Conservation (phyloP, 2,113 vertebrate genomes). For the Heliornis fulica region DNA sequence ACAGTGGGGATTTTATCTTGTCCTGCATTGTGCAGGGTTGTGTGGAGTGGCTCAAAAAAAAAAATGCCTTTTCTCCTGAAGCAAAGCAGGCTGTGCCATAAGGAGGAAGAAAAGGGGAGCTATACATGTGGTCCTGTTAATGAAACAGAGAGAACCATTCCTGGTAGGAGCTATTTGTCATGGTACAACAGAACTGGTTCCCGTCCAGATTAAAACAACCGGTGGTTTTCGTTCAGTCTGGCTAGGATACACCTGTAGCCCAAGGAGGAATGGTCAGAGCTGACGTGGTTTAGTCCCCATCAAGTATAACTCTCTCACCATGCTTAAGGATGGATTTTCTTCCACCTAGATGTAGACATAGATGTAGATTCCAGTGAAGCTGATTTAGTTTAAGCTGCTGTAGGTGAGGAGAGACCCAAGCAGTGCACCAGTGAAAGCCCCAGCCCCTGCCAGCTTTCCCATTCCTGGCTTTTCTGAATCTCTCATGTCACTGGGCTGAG, state of each 20-base stretch:
- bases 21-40: not conserved
- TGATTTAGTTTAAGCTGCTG: not conserved
- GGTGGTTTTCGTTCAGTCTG: not conserved
- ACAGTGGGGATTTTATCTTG: not conserved
- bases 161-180: not conserved
- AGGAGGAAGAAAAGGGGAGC: not conserved
- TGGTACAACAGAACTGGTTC: not conserved
- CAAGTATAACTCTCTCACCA: not conserved
- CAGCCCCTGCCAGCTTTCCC: not conserved
- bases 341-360: not conserved
- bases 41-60: not conserved
- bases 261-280: not conserved
- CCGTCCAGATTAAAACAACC: not conserved
- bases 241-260: not conserved
- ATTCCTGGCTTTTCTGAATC: not conserved
- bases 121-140: not conserved
- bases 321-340: not conserved
- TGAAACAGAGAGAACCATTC: not conserved
- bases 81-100: not conserved
- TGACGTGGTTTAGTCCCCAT: not conserved
- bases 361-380: not conserved
- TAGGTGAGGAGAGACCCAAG: not conserved
- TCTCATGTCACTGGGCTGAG: not conserved
- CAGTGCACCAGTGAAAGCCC: rapidly evolving
- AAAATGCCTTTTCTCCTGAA: not conserved